Conservation (phyloP, 2,888 invertebrate species). For the Formica aserva region DNA sequence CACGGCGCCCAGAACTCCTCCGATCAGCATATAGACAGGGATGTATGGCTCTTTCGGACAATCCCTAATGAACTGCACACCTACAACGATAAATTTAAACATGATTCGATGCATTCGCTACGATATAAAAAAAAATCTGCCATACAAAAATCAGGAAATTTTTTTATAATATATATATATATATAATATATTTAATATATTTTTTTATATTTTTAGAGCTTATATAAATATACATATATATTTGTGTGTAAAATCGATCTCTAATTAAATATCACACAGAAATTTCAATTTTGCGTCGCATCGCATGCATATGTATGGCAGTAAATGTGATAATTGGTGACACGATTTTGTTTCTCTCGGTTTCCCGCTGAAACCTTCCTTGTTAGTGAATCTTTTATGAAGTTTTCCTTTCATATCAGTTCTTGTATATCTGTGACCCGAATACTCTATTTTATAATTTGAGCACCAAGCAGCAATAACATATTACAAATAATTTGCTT, state of each 20-base stretch:
- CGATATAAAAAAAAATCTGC: background rate
- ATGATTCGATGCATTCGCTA: background rate
- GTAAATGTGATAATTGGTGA: slow-evolving; percentile 13
- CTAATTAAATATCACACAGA: background rate
- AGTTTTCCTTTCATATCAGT: background rate
- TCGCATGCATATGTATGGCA: background rate
- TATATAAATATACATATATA: background rate
- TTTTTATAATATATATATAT: background rate
- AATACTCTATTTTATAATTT: background rate
- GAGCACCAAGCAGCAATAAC: background rate
- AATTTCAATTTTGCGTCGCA: background rate
- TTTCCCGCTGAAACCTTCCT: background rate
- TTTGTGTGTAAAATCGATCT: background rate
- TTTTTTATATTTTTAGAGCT: background rate
- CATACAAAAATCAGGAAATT: background rate
- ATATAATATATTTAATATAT: background rate
- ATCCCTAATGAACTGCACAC: slow-evolving; percentile 92
- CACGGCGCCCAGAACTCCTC: slow-evolving; percentile 91
- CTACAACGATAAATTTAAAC: slow-evolving; percentile 86
- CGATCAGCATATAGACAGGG: slow-evolving; percentile 94
- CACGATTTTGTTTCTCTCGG: background rate
- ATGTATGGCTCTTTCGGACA: slow-evolving; percentile 92
- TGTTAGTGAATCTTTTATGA: slow-evolving; percentile 19
- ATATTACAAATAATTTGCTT: background rate
- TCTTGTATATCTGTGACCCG: background rate